A percentile compares a stretch with the other conserved stretches of the same genome.
Conservation (phyloP, 2,888 invertebrate genomes). For the Gonocerus acuteangulatus region DNA sequence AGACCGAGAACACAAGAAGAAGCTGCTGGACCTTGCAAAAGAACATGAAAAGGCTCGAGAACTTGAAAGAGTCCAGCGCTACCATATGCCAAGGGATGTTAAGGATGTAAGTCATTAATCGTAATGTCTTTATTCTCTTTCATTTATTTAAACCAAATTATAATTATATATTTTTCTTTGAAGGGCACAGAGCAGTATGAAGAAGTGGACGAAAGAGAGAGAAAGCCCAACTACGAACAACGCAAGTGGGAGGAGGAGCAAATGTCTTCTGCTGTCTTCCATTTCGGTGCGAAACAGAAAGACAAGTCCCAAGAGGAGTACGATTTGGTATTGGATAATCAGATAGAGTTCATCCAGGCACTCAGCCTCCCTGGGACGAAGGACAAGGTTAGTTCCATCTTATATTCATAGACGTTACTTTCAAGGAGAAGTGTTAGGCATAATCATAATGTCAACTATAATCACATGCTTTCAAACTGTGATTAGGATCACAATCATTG, state of each 20-base stretch:
- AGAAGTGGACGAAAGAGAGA: conserved; percentile 80
- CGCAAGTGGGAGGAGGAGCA: conserved; percentile 97
- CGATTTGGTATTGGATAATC: conserved; percentile 87
- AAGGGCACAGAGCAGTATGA: conserved; percentile 53
- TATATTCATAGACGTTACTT: no score
- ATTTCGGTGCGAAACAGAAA: conserved; percentile 88
- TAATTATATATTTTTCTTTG: neutral
- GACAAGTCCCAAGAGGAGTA: conserved; percentile 66
- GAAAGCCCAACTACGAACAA: conserved; percentile 73
- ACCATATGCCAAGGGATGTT: conserved; percentile 82
- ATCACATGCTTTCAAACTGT: neutral
- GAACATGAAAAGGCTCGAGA: conserved; percentile 94
- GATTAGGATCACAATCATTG: neutral
- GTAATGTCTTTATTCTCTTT: no score
- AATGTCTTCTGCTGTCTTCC: conserved; percentile 82
- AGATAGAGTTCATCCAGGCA: conserved; percentile 95
- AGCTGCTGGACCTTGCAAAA: conserved; percentile 79
- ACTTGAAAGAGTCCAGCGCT: conserved; percentile 83
- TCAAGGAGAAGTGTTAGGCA: no score
- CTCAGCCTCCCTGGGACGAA: conserved; percentile 67
- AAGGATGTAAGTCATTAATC: conserved; percentile 39
- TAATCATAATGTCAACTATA: neutral
- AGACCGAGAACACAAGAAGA: conserved; percentile 84
- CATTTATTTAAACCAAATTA: no score
- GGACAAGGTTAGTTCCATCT: conserved; percentile 40